Evolutionary conservation across 2,888 invertebrate species (phyloP), one percentile per base, ranked within the genome.

Genomic region (Anodontia alba): DNA sequence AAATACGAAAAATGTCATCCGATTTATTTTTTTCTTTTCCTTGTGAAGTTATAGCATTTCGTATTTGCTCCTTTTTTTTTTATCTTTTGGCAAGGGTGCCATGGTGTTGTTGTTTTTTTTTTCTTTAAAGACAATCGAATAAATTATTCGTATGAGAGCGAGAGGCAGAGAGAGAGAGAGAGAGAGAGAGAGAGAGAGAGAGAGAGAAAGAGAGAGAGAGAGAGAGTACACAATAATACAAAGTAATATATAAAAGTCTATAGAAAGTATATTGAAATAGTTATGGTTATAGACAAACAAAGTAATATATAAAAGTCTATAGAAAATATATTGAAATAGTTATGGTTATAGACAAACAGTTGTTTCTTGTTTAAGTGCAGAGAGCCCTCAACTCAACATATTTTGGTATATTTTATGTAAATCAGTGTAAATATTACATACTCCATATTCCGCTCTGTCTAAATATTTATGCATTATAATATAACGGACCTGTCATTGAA

Each of bases 351-450:
- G 17, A 20, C 46, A 15, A 46, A 46, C 46, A 46, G 8, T 46
- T 46, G 46, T 46, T 46, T 46, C 46, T 46, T 46, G 46, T 46
- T 46, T 2, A 46, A 46, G 46, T 46, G 46, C 46, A 46, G 17
- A 20, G 15, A 3, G 46, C 46, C 46, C 46, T 46, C 46, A 20
- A 20, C 46, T 20, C 20, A 46, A 46, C 8, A 15, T 46, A 46
- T 54, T 54, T 54, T 54, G 23, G 54, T 26, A 54, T 26, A 54
- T 54, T 54, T 54, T 54, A 54, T 54, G 54, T 54, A 54, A 54
- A 54, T 54, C 54, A 7, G 54, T 26, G 26, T 54, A 54, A 54
- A 54, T 54, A 54, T 54, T 54, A 54, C 54, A 54, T 23, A 26
- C 7, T 54, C 23, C 54, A 26, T 54, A 54, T 54, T 23, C 54